phyloP scores from a whole-genome alignment of 1,140 invertebrate species.

The Leptoteleia sp. region DNA sequence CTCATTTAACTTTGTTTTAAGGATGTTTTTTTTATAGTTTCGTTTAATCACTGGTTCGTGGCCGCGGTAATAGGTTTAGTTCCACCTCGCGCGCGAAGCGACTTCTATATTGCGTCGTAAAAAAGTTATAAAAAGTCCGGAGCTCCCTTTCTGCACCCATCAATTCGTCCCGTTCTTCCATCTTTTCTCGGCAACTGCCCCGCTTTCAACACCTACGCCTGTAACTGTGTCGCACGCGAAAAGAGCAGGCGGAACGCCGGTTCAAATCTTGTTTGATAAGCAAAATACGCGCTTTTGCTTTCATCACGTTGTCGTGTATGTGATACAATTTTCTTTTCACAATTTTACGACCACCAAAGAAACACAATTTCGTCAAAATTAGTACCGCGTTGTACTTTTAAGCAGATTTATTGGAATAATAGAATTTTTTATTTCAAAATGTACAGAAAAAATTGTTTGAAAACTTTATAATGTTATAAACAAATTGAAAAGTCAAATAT shows the following conservation, averaged over 20 bases:
- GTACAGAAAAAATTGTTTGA: neutral
- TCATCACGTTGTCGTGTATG: constrained; percentile 36
- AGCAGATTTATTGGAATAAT: constrained; percentile 15
- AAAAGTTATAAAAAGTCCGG: constrained; percentile 71
- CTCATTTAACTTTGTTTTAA: constrained; percentile 73
- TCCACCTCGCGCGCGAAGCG: constrained; percentile 55
- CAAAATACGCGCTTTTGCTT: constrained; percentile 54
- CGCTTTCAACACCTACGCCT: constrained; percentile 55
- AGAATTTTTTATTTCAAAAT: neutral
- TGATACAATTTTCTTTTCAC: constrained; percentile 32
- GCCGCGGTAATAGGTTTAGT: constrained; percentile 73
- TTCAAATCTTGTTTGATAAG: constrained; percentile 61
- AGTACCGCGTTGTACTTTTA: constrained; percentile 3
- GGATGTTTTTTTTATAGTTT: constrained; percentile 69
- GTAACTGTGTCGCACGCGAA: constrained; percentile 18
- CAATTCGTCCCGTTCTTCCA: constrained; percentile 61
- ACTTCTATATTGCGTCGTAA: constrained; percentile 72
- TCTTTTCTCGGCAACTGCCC: constrained; percentile 26
- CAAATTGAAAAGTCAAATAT: too few species aligned
- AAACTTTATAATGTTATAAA: too few species aligned
- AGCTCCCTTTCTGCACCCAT: constrained; percentile 47
- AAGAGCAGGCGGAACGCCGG: constrained; percentile 9
- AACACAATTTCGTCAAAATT: constrained; percentile 37
- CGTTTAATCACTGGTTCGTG: constrained; percentile 71
- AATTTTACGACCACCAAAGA: constrained; percentile 28